Conservation (phyloP, 2,888 invertebrate species). For the Drosophila paranaensis region DNA sequence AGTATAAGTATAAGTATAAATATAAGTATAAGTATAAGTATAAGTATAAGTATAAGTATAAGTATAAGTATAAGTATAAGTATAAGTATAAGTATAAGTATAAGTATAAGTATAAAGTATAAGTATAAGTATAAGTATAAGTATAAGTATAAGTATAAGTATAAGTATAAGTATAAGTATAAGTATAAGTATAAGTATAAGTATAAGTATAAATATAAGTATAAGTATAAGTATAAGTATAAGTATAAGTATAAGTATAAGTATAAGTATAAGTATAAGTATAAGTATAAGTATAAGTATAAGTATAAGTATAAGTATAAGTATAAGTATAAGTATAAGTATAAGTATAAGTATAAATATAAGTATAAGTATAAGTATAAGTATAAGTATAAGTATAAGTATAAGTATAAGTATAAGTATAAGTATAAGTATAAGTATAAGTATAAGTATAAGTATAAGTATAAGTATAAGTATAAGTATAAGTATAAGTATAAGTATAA, state of each 20-base stretch:
- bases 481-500: constrained; percentile 4
- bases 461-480: constrained; percentile 4
- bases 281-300: constrained; percentile 3
- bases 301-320: constrained; percentile 4
- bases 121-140: constrained; percentile 4
- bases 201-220: neutral
- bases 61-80: constrained; percentile 1
- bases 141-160: constrained; percentile 1
- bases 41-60: constrained; percentile 4
- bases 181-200: neutral
- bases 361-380: constrained; percentile 4
- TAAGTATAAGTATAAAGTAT: constrained; percentile 3
- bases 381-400: constrained; percentile 4
- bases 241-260: constrained; percentile 2
- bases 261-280: neutral
- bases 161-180: neutral
- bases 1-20: constrained; percentile 3
- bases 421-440: constrained; percentile 4
- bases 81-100: constrained; percentile 3
- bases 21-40: neutral
- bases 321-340: constrained; percentile 4
- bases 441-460: neutral
- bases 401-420: constrained; percentile 4
- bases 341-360: constrained; percentile 3
- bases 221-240: neutral